These are phyloP conservation scores for Micrasema minimum DNA, from an alignment of 1,140 invertebrate species.

Conservation along the genomic window DNA sequence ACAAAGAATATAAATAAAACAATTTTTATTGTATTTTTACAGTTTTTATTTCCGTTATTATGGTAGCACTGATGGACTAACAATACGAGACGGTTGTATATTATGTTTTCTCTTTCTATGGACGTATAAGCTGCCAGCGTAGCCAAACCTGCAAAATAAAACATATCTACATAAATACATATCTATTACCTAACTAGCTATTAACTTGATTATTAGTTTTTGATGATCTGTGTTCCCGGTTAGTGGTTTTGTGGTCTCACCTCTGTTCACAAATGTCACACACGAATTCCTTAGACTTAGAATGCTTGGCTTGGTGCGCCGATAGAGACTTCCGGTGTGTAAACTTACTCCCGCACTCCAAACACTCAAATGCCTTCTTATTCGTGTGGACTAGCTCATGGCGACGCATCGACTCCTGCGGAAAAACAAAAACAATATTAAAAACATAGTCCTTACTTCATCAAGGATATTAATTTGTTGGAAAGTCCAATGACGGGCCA, in stretches of 20 bases:
- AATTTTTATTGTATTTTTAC: too few relatives aligned
- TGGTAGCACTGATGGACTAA: background rate
- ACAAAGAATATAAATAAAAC: too few relatives aligned
- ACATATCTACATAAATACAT: too few relatives aligned
- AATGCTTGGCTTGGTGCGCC: conserved; percentile 46
- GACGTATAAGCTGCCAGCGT: conserved; percentile 46
- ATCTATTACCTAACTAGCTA: too few relatives aligned
- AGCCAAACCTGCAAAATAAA: conserved; percentile 45
- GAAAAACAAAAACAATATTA: too few relatives aligned
- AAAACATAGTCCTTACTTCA: too few relatives aligned
- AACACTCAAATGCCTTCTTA: conserved; percentile 44
- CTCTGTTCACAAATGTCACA: conserved; percentile 49
- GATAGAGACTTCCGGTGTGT: conserved; percentile 44
- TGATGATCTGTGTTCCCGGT: too few relatives aligned
- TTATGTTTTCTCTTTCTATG: conserved; percentile 50
- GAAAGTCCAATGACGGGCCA: too few relatives aligned
- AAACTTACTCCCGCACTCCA: conserved; percentile 44
- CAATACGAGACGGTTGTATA: conserved; percentile 37
- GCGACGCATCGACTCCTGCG: conserved; percentile 46
- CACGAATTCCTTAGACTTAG: conserved; percentile 49
- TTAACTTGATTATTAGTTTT: too few relatives aligned
- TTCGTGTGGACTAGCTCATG: conserved; percentile 44
- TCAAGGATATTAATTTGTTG: too few relatives aligned
- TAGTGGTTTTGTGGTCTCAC: conserved; percentile 1
- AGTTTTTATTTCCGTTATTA: too few relatives aligned